These are phyloP conservation scores for Ranitomeya variabilis DNA, from an alignment of 2,113 vertebrate genomes.

Conservation along the genomic window DNA sequence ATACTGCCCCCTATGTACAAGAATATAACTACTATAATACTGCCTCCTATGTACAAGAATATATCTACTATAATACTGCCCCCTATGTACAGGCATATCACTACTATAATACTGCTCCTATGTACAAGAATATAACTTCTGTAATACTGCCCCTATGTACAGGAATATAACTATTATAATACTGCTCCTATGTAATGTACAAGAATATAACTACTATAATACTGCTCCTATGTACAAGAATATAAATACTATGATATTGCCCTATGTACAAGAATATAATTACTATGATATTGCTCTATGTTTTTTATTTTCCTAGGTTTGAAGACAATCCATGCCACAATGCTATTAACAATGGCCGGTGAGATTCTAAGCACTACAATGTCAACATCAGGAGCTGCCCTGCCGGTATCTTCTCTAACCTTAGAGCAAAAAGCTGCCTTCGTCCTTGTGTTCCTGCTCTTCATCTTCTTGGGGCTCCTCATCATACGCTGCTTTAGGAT, in stretches of 20 bases:
- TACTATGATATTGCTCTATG: neutral
- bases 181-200: neutral
- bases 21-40: slow-evolving; percentile 5
- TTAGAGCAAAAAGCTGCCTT: slow-evolving; percentile 83
- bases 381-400: slow-evolving; percentile 75
- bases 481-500: slow-evolving; percentile 84
- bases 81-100: no score
- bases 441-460: slow-evolving; percentile 80
- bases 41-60: neutral
- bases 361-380: slow-evolving; percentile 77
- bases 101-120: no score
- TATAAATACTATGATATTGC: no score
- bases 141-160: no score
- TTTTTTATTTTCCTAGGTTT: slow-evolving; percentile 1
- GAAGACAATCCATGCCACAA: neutral
- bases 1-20: neutral
- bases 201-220: slow-evolving; percentile 6
- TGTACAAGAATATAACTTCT: no score
- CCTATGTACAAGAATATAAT: no score
- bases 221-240: neutral
- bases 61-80: no score
- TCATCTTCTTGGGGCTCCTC: slow-evolving; percentile 82
- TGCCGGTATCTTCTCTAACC: slow-evolving; percentile 73
- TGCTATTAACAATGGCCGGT: slow-evolving; percentile 68
- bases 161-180: neutral